Evolutionary conservation across 2,888 invertebrate species (phyloP), one percentile per base, ranked within the genome.

Genomic region (Brachyptera putata): DNA sequence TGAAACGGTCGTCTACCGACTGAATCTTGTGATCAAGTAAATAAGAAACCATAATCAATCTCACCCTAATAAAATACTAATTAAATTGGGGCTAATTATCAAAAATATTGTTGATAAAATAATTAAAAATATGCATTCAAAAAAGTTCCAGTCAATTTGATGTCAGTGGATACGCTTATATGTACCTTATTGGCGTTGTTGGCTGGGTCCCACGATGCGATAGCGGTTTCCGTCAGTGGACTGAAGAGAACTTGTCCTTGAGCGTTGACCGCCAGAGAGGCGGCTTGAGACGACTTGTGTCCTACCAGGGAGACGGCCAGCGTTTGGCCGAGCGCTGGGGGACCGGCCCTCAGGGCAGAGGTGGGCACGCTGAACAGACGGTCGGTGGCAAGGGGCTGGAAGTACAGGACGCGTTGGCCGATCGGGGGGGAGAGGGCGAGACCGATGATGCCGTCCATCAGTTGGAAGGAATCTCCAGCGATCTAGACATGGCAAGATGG

Each of bases 221-320:
- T 76, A 0, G 91, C 90, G 0, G 90, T 90, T 75, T 92, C 91
- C 0, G 84, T 81, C 50, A 91, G 75, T 0, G 91, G 91, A 63
- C 89, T 84, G 74, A 91, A 91, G 66, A 86, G 78, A 58, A 92
- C 80, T 66, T 89, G 89, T 0, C 79, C 76, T 0, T 85, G 84
- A 0, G 85, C 84, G 65, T 89, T 86, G 0, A 89, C 81, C 0
- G 85, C 81, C 18, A 91, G 69, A 0, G 87, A 87, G 5, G 91
- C 79, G 3, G 91, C 91, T 72, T 91, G 91, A 0, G 91, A 91
- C 0, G 91, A 89, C 73, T 92, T 91, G 69, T 84, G 85, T 0
- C 91, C 91, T 13, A 90, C 87, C 48, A 91, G 76, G 63, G 84
- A 83, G 0, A 91, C 86, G 0, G 89, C 89, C 56, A 91, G 72